These are phyloP conservation scores for Phylloscopus trochiloides DNA, from an alignment of 2,113 vertebrate genomes.

Conservation along the genomic window DNA sequence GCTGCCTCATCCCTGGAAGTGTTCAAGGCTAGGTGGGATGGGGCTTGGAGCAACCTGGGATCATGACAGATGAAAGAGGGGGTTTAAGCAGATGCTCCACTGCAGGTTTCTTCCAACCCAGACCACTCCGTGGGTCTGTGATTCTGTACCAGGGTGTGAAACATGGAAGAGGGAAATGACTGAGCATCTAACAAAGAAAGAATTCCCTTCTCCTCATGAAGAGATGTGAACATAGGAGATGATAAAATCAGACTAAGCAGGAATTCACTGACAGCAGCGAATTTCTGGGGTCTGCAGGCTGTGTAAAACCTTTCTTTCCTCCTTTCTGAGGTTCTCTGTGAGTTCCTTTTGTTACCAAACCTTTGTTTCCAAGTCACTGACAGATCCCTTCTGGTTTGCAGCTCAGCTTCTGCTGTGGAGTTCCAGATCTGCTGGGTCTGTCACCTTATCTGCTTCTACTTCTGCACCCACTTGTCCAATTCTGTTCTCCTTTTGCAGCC, in stretches of 20 bases:
- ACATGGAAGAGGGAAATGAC: neutral
- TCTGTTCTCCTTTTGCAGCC: neutral
- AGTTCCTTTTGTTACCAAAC: neutral
- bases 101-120: neutral
- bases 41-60: neutral
- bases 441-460: neutral
- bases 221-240: neutral
- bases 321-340: neutral
- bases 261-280: neutral
- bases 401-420: neutral
- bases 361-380: neutral
- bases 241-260: neutral
- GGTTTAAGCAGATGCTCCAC: neutral
- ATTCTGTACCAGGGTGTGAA: neutral
- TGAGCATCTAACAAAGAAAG: neutral
- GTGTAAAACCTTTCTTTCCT: neutral
- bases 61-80: neutral
- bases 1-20: neutral
- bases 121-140: neutral
- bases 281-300: neutral
- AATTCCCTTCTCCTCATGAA: neutral
- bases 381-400: neutral
- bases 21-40: neutral
- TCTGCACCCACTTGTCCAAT: neutral
- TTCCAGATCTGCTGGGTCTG: neutral